Evolutionary conservation across 2,888 invertebrate genomes (phyloP), one percentile per base, ranked within the genome.

Genomic region (Nezara viridula): DNA sequence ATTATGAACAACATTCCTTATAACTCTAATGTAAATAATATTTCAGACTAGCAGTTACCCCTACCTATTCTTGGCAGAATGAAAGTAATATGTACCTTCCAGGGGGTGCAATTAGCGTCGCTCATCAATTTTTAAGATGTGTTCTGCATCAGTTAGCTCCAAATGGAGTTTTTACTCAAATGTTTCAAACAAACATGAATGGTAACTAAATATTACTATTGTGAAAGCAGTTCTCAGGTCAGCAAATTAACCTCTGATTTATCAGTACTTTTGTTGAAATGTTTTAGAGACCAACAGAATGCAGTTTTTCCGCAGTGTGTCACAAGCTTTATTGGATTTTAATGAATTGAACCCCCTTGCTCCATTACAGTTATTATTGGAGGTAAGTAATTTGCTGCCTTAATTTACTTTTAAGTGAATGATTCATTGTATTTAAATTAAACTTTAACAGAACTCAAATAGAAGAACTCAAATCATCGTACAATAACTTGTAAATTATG

Each of bases 141-240:
- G 97, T 98, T 90, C 94, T 99, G 89, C 99, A 99, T 92, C 98
- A 99, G 93, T 94, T 99, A 89, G 98, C 99, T 0, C 98, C 98
- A 0, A 98, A 99, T 93, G 98, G 98, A 91, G 97, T 99, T 90
- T 99, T 99, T 93, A 95, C 97, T 91, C 99, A 99, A 94, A 96
- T 99, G 92, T 98, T 99, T 93, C 96, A 98, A 93, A 97, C 97
- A 24, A 95, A 97, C 92, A 96, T 97, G 90, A 96, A 96, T 91
- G 97, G 98, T 97, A 89, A 66, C 50, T 14, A 32, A 44, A 44
- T 37, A 37, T 32, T 77, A 40, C 37, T 77, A 7, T 37, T 9
- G 3, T 27, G 1, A 27, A 14, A 60, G 60, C 27, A 14, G 27
- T 55, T 50, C 50, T 21, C 19, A 19, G 55, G 55, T 55, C 9